Base-by-base conservation (phyloP, 1,140 invertebrate species). In the Papilio glaucus region DNA sequence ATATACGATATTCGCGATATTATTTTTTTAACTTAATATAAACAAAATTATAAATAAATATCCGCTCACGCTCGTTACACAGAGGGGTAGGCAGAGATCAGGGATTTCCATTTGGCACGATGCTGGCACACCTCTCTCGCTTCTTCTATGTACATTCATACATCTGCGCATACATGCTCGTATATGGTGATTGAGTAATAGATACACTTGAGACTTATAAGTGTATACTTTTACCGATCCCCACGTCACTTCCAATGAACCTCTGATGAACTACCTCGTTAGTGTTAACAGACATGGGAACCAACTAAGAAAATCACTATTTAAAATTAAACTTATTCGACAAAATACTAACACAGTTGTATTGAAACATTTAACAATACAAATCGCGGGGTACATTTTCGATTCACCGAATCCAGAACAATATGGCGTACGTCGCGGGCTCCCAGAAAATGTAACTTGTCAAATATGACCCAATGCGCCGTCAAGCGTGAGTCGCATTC, bases 401-500 rank as follows among this genome's bases (percentile, higher is more conserved):
- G 33, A 9, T 39, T 63, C 33, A 41, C 10, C 37, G 15, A 10
- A 1, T 63, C 8, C 33, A 21, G 61, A 63, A 63, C 29, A 63
- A 63, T 38, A 12, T 63, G 33, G n/a, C 61, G 21, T 63, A 21
- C 33, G 33, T 41, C 33, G 61, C 37, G 37, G 61, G 61, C 33
- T 63, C 37, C 45, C 37, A 63, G 29, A 39, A 63, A 63, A 63
- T 18, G 4, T 18, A 15, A 62, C n/a, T 63, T 63, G 33, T 63
- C 33, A 63, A 63, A 63, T 63, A 39, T 12, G 57, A 26, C 0
- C 5, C 37, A 76, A 75, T 73, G 71, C 37, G 74, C 73, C 75
- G 75, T 76, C 49, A 75, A 77, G 70, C 71, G 81, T 75, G 76
- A 80, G 53, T 63, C 39, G 80, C 63, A 85, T 87, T 85, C 62